phyloP scores from a whole-genome alignment of 2,888 invertebrate genomes.

The Trichopoda pennipes region DNA sequence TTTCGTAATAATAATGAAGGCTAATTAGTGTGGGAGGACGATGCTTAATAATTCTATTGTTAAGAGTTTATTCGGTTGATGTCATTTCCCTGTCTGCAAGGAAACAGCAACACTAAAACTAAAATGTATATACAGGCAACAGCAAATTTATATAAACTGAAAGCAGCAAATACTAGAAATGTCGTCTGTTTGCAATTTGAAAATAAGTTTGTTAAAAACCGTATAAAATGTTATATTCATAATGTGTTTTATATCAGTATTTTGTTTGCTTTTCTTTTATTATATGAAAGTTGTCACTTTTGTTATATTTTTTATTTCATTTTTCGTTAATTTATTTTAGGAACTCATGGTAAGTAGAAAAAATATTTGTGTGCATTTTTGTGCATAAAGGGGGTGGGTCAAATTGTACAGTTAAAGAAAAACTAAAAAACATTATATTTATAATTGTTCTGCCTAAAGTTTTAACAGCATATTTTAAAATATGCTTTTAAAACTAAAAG shows the following conservation, averaged over 20 bases:
- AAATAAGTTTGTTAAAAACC: slow-evolving; percentile 36
- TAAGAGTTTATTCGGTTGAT: slow-evolving; percentile 38
- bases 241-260: slow-evolving; percentile 13
- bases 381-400: no score
- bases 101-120: neutral
- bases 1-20: slow-evolving; percentile 39
- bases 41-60: slow-evolving; percentile 41
- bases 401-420: no score
- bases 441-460: no score
- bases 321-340: slow-evolving; percentile 16
- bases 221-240: slow-evolving; percentile 48
- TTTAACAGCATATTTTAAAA: no score
- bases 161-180: slow-evolving; percentile 39
- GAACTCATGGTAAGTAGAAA: neutral
- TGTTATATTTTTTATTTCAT: neutral
- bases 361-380: neutral
- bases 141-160: slow-evolving; percentile 9
- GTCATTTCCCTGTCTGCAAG: slow-evolving; percentile 38
- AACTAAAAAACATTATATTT: no score
- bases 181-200: slow-evolving; percentile 36
- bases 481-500: no score
- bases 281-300: slow-evolving; percentile 45
- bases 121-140: neutral
- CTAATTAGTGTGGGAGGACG: slow-evolving; percentile 57
- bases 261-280: slow-evolving; percentile 3